Evolutionary conservation across 2,113 vertebrate genomes (phyloP).

Genomic region (Indicator maculatus): DNA sequence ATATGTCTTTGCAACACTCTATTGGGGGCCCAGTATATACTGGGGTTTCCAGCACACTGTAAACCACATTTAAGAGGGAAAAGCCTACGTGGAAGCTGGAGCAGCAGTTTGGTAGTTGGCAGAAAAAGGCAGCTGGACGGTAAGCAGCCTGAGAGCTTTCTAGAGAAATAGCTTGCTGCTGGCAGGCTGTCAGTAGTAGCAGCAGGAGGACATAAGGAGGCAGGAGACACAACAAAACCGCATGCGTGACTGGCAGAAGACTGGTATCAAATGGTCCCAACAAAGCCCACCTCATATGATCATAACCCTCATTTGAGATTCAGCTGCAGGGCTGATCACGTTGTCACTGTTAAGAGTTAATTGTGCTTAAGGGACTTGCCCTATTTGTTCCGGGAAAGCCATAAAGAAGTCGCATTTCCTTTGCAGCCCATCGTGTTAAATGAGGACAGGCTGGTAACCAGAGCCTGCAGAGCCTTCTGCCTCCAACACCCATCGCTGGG

Average conservation of each 20-base stretch:
- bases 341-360: neutral
- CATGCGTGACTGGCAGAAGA: neutral
- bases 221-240: neutral
- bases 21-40: neutral
- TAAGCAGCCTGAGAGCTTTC: neutral
- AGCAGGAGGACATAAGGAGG: constrained; percentile 23
- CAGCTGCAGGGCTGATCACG: neutral
- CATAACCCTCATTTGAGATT: neutral
- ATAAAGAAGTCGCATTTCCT: accelerated
- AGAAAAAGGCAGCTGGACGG: neutral
- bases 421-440: neutral
- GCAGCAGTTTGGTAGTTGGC: neutral
- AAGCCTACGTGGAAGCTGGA: neutral
- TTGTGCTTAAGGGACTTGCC: neutral
- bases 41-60: neutral
- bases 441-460: neutral
- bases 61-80: neutral
- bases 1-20: neutral
- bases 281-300: neutral
- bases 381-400: neutral
- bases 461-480: neutral
- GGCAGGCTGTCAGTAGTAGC: constrained; percentile 8
- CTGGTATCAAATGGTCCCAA: neutral
- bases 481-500: neutral
- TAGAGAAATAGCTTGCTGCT: neutral